A percentile compares a stretch with the other conserved stretches of the same genome.
phyloP scores from a whole-genome alignment of 2,888 invertebrate genomes.

The Pristionchus entomophagus region DNA sequence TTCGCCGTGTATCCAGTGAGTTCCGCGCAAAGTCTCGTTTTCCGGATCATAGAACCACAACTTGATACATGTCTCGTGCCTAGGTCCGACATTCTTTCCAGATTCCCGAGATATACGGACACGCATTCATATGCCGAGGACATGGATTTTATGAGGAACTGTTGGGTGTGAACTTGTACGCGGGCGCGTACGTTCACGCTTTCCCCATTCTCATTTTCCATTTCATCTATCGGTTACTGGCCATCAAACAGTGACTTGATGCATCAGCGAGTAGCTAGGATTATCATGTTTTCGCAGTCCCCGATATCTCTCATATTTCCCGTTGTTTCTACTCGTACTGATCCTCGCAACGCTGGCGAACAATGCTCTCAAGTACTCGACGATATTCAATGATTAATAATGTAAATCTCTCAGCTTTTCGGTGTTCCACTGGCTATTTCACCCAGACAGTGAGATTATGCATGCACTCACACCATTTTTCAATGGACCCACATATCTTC shows the following conservation, averaged over 20 bases:
- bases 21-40: no score
- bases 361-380: background rate
- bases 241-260: background rate
- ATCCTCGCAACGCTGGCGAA: background rate
- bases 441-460: background rate
- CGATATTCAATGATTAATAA: background rate
- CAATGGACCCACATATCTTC: background rate
- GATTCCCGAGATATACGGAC: slow-evolving; percentile 6
- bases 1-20: background rate
- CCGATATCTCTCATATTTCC: background rate
- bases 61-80: no score
- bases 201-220: slow-evolving; percentile 30
- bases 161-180: background rate
- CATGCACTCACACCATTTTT: background rate
- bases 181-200: background rate
- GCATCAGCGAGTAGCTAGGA: background rate
- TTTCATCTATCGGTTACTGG: background rate
- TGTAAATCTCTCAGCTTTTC: background rate
- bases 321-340: background rate
- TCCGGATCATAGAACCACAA: no score
- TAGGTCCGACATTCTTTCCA: background rate
- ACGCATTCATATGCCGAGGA: background rate
- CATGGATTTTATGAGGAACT: background rate
- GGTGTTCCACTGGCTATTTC: background rate
- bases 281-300: background rate